Evolutionary conservation across 1,140 invertebrate species (phyloP).

Genomic region (Caenorhabditis elegans): WBcel235 BX284606.5:6315001-6315500

Average conservation of each 20-base stretch:
- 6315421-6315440: conserved; percentile 43
- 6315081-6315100: conserved; percentile 54
- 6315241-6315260: conserved; percentile 60
- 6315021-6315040: conserved; percentile 61
- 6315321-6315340: conserved; percentile 57
- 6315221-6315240: conserved; percentile 54
- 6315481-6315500: conserved; percentile 56
- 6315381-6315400: conserved; percentile 46
- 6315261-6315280: conserved; percentile 39
- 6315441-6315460: conserved; percentile 57
- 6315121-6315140: not conserved
- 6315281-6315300: conserved; percentile 51
- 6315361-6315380: conserved; percentile 55
- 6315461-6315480: conserved; percentile 52
- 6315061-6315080: conserved; percentile 49
- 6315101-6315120: conserved; percentile 57
- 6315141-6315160: conserved; percentile 40
- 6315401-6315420: conserved; percentile 52
- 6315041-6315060: conserved; percentile 55
- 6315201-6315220: conserved; percentile 52
- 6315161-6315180: conserved; percentile 53
- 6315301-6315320: conserved; percentile 59
- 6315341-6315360: conserved; percentile 51
- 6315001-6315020: conserved; percentile 60
- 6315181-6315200: conserved; percentile 55